Base-by-base conservation (phyloP, 2,113 vertebrate species). In the Campylorhamphus procurvoides region DNA sequence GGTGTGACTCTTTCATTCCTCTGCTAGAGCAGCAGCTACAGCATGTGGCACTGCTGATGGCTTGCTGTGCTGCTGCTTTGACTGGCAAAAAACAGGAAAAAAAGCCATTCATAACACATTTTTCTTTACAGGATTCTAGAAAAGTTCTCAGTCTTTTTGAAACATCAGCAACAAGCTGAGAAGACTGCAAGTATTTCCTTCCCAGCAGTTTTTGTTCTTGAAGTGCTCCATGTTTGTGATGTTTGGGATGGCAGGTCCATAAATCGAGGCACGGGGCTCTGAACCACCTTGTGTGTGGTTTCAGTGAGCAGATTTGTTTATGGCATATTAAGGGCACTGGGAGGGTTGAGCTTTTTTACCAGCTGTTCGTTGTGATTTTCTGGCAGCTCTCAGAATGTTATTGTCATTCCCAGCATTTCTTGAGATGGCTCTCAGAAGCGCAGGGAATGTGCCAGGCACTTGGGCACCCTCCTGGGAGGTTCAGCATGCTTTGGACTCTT, bases 251-350 rank as follows among this genome's bases (percentile, higher is more conserved):
- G 84, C 62, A 60, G 83, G 46, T 37, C 63, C 77, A 27, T 40
- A 42, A 58, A 73, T 35, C 3, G 9, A 39, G 46, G 53, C 84
- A 37, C 0, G 2, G 63, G 63, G 79, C 77, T 83, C 87, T 73
- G 18, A 71, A 52, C 31, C 85, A 93, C 93, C 92, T 68, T 62
- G 73, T 40, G 59, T 77, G 79, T 49, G 52, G 47, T 89, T 89
- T 66, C 69, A 77, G 63, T 3, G 71, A 87, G 81, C 89, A 96
- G 93, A 93, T 95, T 96, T 97, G 91, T 94, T 95, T 93, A 84
- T 4, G 3, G 72, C 63, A 16, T n/a, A 74, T 74, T 92, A 91
- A 87, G 94, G 91, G 84, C 92, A 83, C 71, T 20, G 92, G 53
- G 89, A 96, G 84, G 58, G 76, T 87, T 89, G 37, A 96, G 75